phyloP scores from a whole-genome alignment of 37 sponge, comb jelly and placozoan species.

The Theonella swinhoei region DNA sequence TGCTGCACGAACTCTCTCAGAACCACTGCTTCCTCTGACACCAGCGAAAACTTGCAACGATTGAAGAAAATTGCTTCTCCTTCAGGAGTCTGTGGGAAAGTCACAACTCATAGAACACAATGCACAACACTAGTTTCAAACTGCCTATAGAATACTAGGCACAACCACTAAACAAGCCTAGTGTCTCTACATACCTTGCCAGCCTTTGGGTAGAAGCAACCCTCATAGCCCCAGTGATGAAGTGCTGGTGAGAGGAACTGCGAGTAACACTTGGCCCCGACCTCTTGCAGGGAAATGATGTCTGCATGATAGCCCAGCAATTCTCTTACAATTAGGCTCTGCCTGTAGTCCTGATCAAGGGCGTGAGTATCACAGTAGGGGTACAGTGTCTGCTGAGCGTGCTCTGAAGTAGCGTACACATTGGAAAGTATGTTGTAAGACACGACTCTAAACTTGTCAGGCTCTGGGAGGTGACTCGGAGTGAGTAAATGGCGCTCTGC shows the following conservation, averaged over 20 bases:
- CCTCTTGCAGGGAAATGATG: constrained; percentile 87
- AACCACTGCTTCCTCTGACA: constrained; percentile 22
- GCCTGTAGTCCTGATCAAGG: constrained; percentile 75
- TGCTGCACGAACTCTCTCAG: constrained; percentile 55
- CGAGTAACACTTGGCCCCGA: constrained; percentile 46
- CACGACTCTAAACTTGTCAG: constrained; percentile 67
- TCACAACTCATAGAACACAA: too few species aligned
- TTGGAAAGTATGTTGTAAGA: constrained; percentile 88
- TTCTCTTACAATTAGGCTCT: constrained; percentile 69
- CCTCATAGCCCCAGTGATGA: constrained; percentile 67
- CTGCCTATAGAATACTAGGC: too few species aligned
- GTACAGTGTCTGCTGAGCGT: constrained; percentile 54
- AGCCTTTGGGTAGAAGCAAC: constrained; percentile 55
- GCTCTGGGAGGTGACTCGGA: constrained; percentile 13
- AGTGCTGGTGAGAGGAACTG: constrained; percentile 67
- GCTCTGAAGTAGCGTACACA: constrained; percentile 32
- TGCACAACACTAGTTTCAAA: too few species aligned
- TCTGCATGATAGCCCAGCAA: constrained; percentile 82
- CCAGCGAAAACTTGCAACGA: constrained; percentile 42
- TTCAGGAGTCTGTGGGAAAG: constrained; percentile 59
- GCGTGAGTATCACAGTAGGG: constrained; percentile 71
- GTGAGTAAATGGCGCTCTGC: constrained; percentile 49
- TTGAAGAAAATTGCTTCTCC: constrained; percentile 80
- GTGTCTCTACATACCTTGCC: constrained; percentile 60
- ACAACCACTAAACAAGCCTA: neutral